phyloP scores from a whole-genome alignment of 2,797 vertebrate genomes.

The Hippoglossus hippoglossus region DNA sequence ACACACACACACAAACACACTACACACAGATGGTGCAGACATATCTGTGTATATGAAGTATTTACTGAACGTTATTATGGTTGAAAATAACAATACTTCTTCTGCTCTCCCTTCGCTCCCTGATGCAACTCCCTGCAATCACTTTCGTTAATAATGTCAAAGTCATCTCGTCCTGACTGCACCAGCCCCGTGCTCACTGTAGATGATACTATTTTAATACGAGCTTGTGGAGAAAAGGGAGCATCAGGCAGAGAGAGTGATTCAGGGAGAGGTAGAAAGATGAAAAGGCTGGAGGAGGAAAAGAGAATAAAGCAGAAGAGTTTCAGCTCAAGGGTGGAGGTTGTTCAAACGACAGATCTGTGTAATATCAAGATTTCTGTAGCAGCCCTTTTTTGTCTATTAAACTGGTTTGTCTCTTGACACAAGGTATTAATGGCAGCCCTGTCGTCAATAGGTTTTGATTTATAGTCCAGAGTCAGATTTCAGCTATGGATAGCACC shows the following conservation, averaged over 20 bases:
- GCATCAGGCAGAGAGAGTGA: too few species aligned
- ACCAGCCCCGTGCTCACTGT: not conserved
- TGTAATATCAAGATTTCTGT: too few species aligned
- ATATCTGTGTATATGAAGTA: slow-evolving; percentile 1
- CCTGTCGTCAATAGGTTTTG: too few species aligned
- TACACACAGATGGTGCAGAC: too few species aligned
- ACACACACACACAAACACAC: too few species aligned
- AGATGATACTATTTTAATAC: slow-evolving; percentile 19
- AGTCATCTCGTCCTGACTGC: slow-evolving; percentile 11
- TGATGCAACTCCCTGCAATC: not conserved
- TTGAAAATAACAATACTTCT: slow-evolving; percentile 10
- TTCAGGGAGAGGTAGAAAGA: not conserved
- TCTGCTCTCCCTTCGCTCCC: slow-evolving; percentile 3
- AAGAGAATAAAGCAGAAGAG: too few species aligned
- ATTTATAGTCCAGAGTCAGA: too few species aligned
- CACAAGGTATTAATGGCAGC: not conserved
- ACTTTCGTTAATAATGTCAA: not conserved
- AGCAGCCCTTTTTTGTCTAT: not conserved
- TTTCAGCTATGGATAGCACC: too few species aligned
- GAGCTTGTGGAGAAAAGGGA: slow-evolving; percentile 13
- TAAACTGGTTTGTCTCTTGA: not conserved
- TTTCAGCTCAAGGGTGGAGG: too few species aligned
- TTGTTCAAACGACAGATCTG: too few species aligned
- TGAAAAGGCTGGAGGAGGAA: too few species aligned
- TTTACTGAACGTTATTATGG: slow-evolving; percentile 7